A percentile compares a stretch with the other conserved stretches of the same genome.
These are phyloP conservation scores for Ceratina japonica DNA, from an alignment of 1,140 invertebrate species.

Conservation along the genomic window DNA sequence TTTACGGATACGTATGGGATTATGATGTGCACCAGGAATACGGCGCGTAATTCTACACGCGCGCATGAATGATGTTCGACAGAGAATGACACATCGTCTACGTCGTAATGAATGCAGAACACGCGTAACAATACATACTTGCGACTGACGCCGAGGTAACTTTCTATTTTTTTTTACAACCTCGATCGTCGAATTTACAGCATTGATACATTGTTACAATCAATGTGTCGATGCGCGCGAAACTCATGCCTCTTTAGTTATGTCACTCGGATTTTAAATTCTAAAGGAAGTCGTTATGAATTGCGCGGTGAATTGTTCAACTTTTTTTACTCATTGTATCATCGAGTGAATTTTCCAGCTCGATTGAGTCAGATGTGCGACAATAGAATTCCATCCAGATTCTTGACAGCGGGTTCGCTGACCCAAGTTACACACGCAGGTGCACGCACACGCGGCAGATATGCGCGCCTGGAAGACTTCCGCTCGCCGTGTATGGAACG, in stretches of 20 bases:
- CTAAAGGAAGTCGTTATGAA: no score
- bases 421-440: slow-evolving; percentile 46
- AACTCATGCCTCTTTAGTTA: no score
- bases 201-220: no score
- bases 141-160: neutral
- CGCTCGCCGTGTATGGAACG: slow-evolving; percentile 58
- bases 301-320: neutral
- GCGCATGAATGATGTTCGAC: slow-evolving; percentile 30
- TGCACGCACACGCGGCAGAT: slow-evolving; percentile 37
- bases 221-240: no score
- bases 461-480: slow-evolving; percentile 54
- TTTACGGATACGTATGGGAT: slow-evolving; percentile 1
- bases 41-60: slow-evolving; percentile 33
- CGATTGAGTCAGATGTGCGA: slow-evolving; percentile 2
- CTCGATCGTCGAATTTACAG: no score
- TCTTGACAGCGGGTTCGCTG: slow-evolving; percentile 57
- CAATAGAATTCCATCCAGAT: slow-evolving; percentile 56
- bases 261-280: no score
- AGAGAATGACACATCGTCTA: slow-evolving; percentile 44
- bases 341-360: neutral
- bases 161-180: neutral
- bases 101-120: slow-evolving; percentile 37
- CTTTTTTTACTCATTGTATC: neutral
- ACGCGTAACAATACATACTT: neutral
- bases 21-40: neutral